Base-by-base conservation (phyloP, 1,140 invertebrate species). In the Dendrolimus kikuchii region DNA sequence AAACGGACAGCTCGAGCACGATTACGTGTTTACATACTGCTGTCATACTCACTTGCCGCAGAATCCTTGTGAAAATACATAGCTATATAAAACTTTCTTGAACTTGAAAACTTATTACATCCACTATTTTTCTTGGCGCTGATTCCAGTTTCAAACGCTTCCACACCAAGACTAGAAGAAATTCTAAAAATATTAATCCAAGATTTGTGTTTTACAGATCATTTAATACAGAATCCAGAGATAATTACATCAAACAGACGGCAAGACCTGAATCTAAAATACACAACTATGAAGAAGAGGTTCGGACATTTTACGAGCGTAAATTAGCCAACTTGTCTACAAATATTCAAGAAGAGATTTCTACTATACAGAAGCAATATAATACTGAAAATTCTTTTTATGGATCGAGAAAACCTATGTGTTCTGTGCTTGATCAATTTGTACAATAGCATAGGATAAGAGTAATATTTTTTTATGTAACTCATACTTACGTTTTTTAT, bases 221-320 rank as follows among this genome's bases (percentile, higher is more conserved):
- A n/a, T 81, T 86, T 43, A 65, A 71, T 8, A 84, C 81, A 8
- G 83, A 86, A 73, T 38, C 49, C 37, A 64, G 66, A 51, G 78
- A 84, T 48, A 84, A 83, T 50, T 86, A 74, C 46, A 45, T 57
- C 9, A 38, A 60, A n/a, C 59, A 63, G 46, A 53, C 52, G 38
- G 47, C 59, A 7, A 45, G 55, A 43, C 60, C 65, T 42, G 67
- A 64, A 8, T 61, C 68, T 3, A 58, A 66, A 42, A 71, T 77
- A 49, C 62, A 68, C 6, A 61, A 73, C 43, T 51, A 62, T 10
- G 75, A 83, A 56, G 71, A 69, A 36, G 55, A 75, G 52, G 74
- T 80, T 2, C 60, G 67, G 51, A 60, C 46, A 2, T 52, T 53
- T 37, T 81, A 79, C 46, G 51, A 74, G 53, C 61, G 64, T 6